Conservation (phyloP, 2,888 invertebrate species). For the Phoenoteleia sp. region DNA sequence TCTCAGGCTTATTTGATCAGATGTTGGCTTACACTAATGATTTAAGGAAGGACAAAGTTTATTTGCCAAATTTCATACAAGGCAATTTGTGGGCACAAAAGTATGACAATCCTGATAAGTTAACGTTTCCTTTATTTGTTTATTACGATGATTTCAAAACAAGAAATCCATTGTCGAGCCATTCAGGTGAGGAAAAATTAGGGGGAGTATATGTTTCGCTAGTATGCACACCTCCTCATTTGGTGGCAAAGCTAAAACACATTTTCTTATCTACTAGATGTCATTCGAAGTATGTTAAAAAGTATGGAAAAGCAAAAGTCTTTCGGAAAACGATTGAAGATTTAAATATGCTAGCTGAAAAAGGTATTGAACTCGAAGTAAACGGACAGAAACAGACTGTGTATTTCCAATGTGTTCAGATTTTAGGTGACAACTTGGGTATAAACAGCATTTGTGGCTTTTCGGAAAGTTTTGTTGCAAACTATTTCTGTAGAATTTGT, state of each 20-base stretch:
- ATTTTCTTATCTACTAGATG: conserved; percentile 56
- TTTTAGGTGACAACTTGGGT: no score
- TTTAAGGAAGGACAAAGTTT: conserved; percentile 20
- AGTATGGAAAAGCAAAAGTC: conserved; percentile 54
- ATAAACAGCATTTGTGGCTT: conserved; percentile 57
- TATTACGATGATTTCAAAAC: conserved; percentile 53
- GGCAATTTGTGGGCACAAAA: conserved; percentile 45
- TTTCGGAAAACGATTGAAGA: conserved; percentile 65
- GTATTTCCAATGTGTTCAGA: no score
- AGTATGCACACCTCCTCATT: conserved; percentile 62
- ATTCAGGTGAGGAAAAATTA: conserved; percentile 65
- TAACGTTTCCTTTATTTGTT: conserved; percentile 22
- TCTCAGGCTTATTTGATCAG: no score
- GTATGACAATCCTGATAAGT: conserved; percentile 28
- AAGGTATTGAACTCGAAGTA: conserved; percentile 29
- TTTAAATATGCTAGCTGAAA: conserved; percentile 44
- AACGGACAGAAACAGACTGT: not conserved
- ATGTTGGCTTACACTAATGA: conserved; percentile 27
- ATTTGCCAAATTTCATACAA: conserved; percentile 20
- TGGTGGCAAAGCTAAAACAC: conserved; percentile 44
- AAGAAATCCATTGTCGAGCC: conserved; percentile 52
- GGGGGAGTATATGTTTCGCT: conserved; percentile 66
- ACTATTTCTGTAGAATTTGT: conserved; percentile 60
- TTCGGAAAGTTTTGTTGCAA: conserved; percentile 49
- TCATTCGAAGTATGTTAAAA: conserved; percentile 53